These are phyloP conservation scores for Tetrao urogallus DNA, from an alignment of 2,113 vertebrate genomes.

Conservation along the genomic window DNA sequence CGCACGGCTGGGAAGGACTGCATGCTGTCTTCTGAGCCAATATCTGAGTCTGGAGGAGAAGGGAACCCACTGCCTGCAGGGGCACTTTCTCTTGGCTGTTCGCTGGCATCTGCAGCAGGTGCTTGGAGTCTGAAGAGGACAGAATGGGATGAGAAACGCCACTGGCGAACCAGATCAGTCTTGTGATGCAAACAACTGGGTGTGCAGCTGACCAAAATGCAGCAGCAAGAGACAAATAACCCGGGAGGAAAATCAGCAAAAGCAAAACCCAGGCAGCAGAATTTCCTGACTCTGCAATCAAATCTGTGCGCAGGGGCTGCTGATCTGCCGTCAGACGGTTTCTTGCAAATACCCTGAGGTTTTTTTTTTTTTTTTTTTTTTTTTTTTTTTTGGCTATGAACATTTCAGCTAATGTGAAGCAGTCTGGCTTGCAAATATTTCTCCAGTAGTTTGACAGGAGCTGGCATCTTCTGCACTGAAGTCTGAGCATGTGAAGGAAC, in stretches of 20 bases:
- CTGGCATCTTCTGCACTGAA: not conserved
- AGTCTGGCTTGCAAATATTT: not conserved
- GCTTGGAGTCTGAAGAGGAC: not conserved
- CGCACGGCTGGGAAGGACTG: not conserved
- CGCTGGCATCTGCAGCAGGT: not conserved
- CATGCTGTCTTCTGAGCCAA: not conserved
- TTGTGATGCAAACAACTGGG: not conserved
- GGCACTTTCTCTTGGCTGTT: not conserved
- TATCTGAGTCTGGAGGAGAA: not conserved
- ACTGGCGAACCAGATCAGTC: not conserved
- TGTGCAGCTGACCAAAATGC: constrained; percentile 53
- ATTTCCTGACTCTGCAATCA: not conserved
- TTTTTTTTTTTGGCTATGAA: not conserved
- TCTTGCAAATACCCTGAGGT: not conserved
- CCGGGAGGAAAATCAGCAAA: not conserved
- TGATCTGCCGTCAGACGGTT: not conserved
- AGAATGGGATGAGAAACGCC: constrained; percentile 51
- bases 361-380: not conserved
- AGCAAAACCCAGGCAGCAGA: not conserved
- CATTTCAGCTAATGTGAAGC: not conserved
- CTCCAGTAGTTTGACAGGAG: constrained; percentile 26
- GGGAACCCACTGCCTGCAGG: not conserved
- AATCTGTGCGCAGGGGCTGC: not conserved
- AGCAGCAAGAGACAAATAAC: constrained; percentile 46
- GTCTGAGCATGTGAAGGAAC: constrained; percentile 12